A percentile compares a stretch with the other conserved stretches of the same genome.
phyloP scores from a whole-genome alignment of 2,797 vertebrate species.

The Tiaroga cobitis region DNA sequence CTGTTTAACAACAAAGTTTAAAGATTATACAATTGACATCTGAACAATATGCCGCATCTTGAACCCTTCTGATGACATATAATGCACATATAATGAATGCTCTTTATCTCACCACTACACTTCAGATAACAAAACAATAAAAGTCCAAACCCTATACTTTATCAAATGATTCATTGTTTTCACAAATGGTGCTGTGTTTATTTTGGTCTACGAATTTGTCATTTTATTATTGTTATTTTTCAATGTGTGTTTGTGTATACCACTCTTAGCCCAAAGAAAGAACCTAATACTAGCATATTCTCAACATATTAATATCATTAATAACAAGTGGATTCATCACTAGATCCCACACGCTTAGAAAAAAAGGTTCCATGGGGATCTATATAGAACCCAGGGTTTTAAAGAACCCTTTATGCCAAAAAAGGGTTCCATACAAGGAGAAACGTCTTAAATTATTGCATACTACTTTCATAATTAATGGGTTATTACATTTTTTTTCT shows the following conservation, averaged over 20 bases:
- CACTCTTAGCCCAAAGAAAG: background rate
- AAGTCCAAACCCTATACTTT: background rate
- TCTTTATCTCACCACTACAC: background rate
- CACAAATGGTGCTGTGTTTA: background rate
- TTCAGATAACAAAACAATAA: slow-evolving; percentile 12
- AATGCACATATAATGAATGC: background rate
- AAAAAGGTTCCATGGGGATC: no score
- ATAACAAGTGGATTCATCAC: background rate
- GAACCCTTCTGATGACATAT: background rate
- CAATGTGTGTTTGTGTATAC: background rate
- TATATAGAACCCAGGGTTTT: no score
- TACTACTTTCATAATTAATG: background rate
- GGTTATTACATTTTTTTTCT: background rate
- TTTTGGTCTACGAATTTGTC: background rate
- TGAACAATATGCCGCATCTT: background rate
- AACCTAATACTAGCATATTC: background rate
- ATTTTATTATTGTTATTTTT: background rate
- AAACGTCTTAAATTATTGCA: background rate
- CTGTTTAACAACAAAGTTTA: background rate
- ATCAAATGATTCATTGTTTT: background rate
- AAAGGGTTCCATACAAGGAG: background rate
- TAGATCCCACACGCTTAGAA: background rate
- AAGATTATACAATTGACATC: background rate
- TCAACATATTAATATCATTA: background rate
- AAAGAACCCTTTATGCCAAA: background rate